A percentile compares a stretch with the other conserved stretches of the same genome.
Evolutionary conservation across 2,797 vertebrate genomes (phyloP).

Genomic region (Cheirogaleus major): DNA sequence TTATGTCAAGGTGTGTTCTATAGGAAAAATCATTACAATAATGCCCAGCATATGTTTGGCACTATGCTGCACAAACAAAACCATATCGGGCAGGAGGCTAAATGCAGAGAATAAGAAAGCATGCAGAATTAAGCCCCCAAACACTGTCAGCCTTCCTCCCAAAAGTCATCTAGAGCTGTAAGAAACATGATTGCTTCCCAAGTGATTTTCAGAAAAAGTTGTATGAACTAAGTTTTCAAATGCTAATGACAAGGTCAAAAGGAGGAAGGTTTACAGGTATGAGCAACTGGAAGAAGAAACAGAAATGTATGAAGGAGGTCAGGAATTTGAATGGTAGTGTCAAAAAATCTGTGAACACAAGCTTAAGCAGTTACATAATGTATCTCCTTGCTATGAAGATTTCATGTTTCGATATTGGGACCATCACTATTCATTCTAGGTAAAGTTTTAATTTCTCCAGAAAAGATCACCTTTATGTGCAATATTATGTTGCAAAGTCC

Average conservation of each 20-base stretch:
- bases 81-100: background rate
- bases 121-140: background rate
- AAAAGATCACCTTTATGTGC: background rate
- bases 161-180: background rate
- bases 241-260: slow-evolving; percentile 11
- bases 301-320: background rate
- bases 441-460: background rate
- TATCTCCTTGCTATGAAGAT: background rate
- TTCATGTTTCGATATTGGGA: background rate
- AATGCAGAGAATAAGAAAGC: background rate
- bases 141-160: background rate
- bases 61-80: background rate
- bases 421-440: background rate
- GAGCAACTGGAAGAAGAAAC: background rate
- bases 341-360: background rate
- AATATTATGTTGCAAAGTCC: background rate
- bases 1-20: background rate
- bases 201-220: background rate
- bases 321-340: background rate
- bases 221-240: background rate
- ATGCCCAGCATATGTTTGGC: background rate
- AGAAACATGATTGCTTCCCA: background rate
- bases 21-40: background rate
- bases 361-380: background rate
- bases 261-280: background rate